These are phyloP conservation scores for Acyrthosiphon pisum DNA, from an alignment of 1,140 invertebrate species.

Conservation along the genomic window DNA sequence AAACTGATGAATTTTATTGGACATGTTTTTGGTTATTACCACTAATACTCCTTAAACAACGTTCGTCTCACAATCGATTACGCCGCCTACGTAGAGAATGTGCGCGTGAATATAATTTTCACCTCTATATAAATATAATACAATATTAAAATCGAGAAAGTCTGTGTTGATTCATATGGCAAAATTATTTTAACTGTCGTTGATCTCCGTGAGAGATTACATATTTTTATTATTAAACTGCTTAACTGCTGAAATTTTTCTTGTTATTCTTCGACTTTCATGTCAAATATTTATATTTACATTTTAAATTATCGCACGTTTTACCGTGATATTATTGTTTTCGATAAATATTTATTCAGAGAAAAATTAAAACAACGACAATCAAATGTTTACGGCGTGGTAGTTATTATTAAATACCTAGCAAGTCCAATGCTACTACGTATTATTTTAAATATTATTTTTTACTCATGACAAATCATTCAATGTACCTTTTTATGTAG, in stretches of 20 bases:
- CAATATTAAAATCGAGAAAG: conserved; percentile 29
- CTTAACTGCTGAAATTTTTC: not conserved
- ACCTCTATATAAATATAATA: not conserved
- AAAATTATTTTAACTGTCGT: not conserved
- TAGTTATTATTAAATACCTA: not conserved
- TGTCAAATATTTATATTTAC: not conserved
- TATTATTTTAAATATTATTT: not conserved
- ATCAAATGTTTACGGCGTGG: not conserved
- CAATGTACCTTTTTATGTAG: not conserved
- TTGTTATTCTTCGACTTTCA: not conserved
- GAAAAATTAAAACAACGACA: not conserved
- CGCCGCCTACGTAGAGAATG: not conserved
- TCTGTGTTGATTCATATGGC: not conserved
- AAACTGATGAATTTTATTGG: not conserved
- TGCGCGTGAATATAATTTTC: not conserved
- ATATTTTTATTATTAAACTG: not conserved
- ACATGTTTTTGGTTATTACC: not conserved
- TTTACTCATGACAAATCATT: not conserved
- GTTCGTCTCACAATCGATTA: not conserved
- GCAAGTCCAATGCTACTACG: not conserved
- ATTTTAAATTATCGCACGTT: not conserved
- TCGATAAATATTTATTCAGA: not conserved
- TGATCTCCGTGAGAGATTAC: not conserved
- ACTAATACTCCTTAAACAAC: not conserved
- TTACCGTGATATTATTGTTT: not conserved